These are phyloP conservation scores for Bubalus kerabau DNA, from an alignment of 2,113 vertebrate species.

Conservation along the genomic window DNA sequence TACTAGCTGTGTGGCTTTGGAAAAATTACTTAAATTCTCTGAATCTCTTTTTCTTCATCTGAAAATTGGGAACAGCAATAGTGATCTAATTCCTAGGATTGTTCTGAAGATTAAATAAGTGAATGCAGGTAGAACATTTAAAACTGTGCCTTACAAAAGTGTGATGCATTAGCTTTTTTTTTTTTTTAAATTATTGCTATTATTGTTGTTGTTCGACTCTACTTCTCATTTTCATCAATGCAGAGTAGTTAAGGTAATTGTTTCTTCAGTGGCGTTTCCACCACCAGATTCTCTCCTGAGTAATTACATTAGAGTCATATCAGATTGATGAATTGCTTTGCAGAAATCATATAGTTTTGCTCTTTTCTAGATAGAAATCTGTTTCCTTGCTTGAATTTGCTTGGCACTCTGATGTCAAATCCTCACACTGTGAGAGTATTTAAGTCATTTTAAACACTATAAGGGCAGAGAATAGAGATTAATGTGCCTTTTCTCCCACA, in stretches of 20 bases:
- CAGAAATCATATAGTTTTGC: background rate
- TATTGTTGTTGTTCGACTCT: background rate
- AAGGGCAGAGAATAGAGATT: background rate
- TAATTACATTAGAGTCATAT: background rate
- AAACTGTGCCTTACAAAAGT: background rate
- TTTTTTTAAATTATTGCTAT: background rate
- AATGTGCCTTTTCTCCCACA: background rate
- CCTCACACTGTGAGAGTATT: background rate
- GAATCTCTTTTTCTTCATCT: constrained; percentile 8
- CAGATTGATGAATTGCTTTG: background rate
- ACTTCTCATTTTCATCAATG: background rate
- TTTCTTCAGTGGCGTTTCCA: background rate
- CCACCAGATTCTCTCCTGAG: background rate
- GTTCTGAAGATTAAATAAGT: constrained; percentile 7
- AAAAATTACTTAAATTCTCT: background rate
- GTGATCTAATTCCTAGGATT: background rate
- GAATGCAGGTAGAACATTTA: background rate
- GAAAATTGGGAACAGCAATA: background rate
- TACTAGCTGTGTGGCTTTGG: background rate
- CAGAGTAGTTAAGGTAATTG: background rate
- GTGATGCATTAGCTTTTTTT: background rate
- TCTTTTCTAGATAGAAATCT: background rate
- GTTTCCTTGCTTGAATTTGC: constrained; percentile 16
- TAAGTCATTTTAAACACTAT: constrained; percentile 24
- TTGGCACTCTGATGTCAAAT: background rate